A percentile compares a stretch with the other conserved stretches of the same genome.
phyloP scores from a whole-genome alignment of 2,888 invertebrate species.

The Thereva unica region DNA sequence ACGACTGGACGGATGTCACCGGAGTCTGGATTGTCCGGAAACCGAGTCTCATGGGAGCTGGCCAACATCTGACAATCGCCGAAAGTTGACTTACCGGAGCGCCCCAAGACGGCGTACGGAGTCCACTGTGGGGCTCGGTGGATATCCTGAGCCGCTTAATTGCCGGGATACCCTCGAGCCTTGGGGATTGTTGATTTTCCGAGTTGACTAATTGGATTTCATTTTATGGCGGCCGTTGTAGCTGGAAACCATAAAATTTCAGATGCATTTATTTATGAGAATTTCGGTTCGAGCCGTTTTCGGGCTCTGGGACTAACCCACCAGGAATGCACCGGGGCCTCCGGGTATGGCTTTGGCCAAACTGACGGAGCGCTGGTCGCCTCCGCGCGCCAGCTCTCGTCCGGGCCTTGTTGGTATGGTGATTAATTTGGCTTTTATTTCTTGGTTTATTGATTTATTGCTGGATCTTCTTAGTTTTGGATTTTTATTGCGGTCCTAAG shows the following conservation, averaged over 20 bases:
- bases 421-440: constrained; percentile 59
- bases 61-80: too few species aligned
- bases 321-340: constrained; percentile 18
- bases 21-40: too few species aligned
- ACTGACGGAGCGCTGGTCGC: constrained; percentile 41
- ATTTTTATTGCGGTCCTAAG: constrained; percentile 45
- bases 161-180: constrained; percentile 38
- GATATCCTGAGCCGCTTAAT: background rate
- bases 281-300: constrained; percentile 38
- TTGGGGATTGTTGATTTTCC: constrained; percentile 40
- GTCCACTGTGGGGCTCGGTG: too few species aligned
- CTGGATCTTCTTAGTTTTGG: constrained; percentile 43
- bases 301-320: constrained; percentile 28
- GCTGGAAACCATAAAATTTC: constrained; percentile 42
- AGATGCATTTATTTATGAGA: constrained; percentile 38
- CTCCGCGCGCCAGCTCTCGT: constrained; percentile 39
- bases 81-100: constrained; percentile 5
- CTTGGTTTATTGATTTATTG: constrained; percentile 57
- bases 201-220: constrained; percentile 47
- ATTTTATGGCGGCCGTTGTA: constrained; percentile 45
- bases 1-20: too few species aligned
- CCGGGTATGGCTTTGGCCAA: constrained; percentile 27
- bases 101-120: constrained; percentile 17
- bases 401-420: constrained; percentile 38
- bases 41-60: too few species aligned